Evolutionary conservation across 2,888 invertebrate species (phyloP).

Genomic region (Leptinotarsa haldemani): DNA sequence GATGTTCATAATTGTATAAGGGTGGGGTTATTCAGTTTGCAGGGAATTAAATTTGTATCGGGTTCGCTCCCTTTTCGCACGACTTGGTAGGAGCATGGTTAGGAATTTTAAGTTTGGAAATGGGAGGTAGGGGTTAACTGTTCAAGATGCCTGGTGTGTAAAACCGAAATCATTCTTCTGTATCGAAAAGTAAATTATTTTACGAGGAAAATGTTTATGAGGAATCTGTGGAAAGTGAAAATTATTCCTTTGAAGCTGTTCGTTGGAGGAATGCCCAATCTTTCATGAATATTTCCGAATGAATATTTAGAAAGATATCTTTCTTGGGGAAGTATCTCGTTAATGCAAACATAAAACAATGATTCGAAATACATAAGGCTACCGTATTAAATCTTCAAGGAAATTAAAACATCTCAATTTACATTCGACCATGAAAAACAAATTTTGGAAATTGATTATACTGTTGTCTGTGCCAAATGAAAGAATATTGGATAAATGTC

Average conservation of each 20-base stretch:
- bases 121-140: not conserved
- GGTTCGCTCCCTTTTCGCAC: not conserved
- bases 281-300: too few relatives aligned
- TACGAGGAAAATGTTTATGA: not conserved
- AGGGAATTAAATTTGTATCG: slow-evolving; percentile 21
- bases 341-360: too few relatives aligned
- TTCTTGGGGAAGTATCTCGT: too few relatives aligned
- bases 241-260: not conserved
- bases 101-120: slow-evolving; percentile 8
- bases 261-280: too few relatives aligned
- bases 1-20: slow-evolving; percentile 20
- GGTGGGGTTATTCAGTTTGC: slow-evolving; percentile 18
- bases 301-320: too few relatives aligned
- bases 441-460: too few relatives aligned
- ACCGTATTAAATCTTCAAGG: too few relatives aligned
- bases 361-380: too few relatives aligned
- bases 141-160: slow-evolving; percentile 1
- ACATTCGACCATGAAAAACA: too few relatives aligned
- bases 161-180: not conserved
- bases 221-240: not conserved
- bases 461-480: too few relatives aligned
- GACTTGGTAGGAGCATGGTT: not conserved
- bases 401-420: too few relatives aligned
- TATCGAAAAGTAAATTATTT: not conserved
- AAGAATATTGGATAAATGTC: too few relatives aligned